Conservation (phyloP, 2,888 invertebrate genomes). For the Noctua janthe region DNA sequence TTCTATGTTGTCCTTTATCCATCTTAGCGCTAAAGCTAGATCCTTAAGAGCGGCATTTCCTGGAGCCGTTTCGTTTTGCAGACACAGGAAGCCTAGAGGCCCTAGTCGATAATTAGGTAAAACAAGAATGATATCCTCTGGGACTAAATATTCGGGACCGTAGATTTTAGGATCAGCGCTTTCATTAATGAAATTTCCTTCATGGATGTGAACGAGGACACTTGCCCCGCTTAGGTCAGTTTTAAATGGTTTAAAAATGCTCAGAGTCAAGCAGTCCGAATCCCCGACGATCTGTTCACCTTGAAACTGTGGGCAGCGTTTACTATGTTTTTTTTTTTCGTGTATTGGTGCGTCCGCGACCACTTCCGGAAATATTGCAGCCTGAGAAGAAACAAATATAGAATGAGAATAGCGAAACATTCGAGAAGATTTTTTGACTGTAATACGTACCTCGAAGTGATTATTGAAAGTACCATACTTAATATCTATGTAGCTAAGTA, state of each 20-base stretch:
- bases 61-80: constrained; percentile 78
- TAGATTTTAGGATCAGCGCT: constrained; percentile 81
- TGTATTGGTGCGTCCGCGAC: constrained; percentile 66
- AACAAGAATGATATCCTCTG: constrained; percentile 78
- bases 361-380: constrained; percentile 67
- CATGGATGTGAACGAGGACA: constrained; percentile 85
- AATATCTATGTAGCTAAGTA: constrained; percentile 78
- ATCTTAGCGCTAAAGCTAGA: constrained; percentile 80
- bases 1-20: constrained; percentile 79
- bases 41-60: constrained; percentile 86
- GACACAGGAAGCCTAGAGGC: constrained; percentile 83
- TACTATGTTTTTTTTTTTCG: constrained; percentile 69
- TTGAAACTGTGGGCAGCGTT: constrained; percentile 79
- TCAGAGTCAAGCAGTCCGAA: constrained; percentile 82
- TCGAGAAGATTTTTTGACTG: not conserved
- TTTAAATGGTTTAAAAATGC: constrained; percentile 77
- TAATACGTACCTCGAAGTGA: constrained; percentile 74
- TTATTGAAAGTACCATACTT: constrained; percentile 77
- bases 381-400: constrained; percentile 71
- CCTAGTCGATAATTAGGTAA: constrained; percentile 85
- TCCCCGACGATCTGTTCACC: constrained; percentile 70
- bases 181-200: constrained; percentile 78
- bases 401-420: not conserved
- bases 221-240: constrained; percentile 67
- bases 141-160: constrained; percentile 81